These are phyloP conservation scores for Boleophthalmus pectinirostris DNA, from an alignment of 2,113 vertebrate genomes.

Conservation along the genomic window DNA sequence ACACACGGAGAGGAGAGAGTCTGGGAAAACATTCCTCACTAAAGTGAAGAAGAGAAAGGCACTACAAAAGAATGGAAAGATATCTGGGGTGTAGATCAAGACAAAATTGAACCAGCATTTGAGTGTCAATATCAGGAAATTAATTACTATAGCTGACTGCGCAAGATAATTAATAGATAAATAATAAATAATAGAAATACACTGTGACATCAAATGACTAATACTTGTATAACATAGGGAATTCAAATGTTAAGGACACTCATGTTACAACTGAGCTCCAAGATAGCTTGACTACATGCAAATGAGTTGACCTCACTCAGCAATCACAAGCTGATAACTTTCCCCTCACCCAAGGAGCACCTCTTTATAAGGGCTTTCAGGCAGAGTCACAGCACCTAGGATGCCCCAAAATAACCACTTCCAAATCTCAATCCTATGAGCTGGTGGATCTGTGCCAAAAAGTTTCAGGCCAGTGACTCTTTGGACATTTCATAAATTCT, in stretches of 20 bases:
- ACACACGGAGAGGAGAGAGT: conserved; percentile 67
- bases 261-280: not conserved
- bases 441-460: conserved; percentile 46
- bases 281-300: conserved; percentile 69
- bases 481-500: not conserved
- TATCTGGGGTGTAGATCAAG: conserved; percentile 19
- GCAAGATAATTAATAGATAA: not conserved
- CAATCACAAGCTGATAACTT: conserved; percentile 65
- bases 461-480: conserved; percentile 10
- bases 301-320: conserved; percentile 50
- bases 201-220: no score
- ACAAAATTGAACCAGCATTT: not conserved
- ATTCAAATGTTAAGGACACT: not conserved
- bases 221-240: not conserved
- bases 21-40: conserved; percentile 72
- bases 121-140: not conserved
- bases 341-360: conserved; percentile 53
- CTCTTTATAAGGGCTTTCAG: conserved; percentile 76
- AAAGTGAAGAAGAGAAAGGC: conserved; percentile 39
- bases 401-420: conserved; percentile 70
- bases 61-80: conserved; percentile 33
- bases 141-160: not conserved
- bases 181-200: not conserved
- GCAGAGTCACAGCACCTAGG: conserved; percentile 46
- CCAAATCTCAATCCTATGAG: conserved; percentile 33